Evolutionary conservation across 2,888 invertebrate species (phyloP), one percentile per base, ranked within the genome.

Genomic region (Tigriopus californicus): DNA sequence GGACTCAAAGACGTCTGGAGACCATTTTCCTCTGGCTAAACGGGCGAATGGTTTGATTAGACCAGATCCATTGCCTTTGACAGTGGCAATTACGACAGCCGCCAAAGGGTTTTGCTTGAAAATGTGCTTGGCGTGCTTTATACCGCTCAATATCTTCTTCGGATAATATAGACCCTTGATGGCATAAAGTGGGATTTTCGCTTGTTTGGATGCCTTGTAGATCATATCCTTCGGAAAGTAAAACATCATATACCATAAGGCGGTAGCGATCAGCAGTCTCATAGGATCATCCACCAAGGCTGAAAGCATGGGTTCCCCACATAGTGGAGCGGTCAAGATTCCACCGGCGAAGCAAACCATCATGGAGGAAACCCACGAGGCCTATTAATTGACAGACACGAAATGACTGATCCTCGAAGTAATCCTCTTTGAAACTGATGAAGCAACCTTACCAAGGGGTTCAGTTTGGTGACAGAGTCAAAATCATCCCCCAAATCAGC

Each of bases 1-100:
- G 10, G 56, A 24, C 22, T 56, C 56, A 44, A 56, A 20, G 20
- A 56, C 24, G 42, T 46, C 33, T n/a, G 20, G 46, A 12, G 56
- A 25, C 20, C 22, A 13, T 52, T 8, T 33, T 15, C 49, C 49
- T 11, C 56, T 1, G 12, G 46, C 46, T 12, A 46, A 5, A 22
- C 56, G 20, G 20, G 56, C 56, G 20, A 56, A 56, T 5, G 56
- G 56, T 25, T 56, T 56, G 22, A 56, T 56, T 18, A 56, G 46
- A 12, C 56, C 56, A 10, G 56, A 56, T 15, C 56, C 56, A 44
- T 56, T 56, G 42, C 25, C 42, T 24, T 56, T 56, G 6, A 56
- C 44, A 4, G 44, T 44, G 12, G 56, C 42, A 25, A 56, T 46
- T 10, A 44, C 13, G 10, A 56, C 33, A 2, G 18, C 18, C 12